A percentile compares a stretch with the other conserved stretches of the same genome.
phyloP scores from a whole-genome alignment of 23 tunicate genomes.

The Styela clava region DNA sequence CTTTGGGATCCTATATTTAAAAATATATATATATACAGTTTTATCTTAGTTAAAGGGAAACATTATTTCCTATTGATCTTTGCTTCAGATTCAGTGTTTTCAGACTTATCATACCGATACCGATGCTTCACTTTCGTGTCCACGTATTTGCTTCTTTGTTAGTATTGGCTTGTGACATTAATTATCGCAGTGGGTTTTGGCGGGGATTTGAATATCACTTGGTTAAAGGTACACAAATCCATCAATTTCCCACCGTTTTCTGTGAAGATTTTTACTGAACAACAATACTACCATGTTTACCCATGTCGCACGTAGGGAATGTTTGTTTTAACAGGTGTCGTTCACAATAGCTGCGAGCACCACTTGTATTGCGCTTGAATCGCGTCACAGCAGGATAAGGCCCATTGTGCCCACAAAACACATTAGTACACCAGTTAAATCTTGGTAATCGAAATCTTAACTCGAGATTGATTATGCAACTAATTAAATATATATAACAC shows the following conservation, averaged over 20 bases:
- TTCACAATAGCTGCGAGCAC: not conserved
- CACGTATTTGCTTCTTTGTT: no score
- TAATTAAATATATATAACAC: no score
- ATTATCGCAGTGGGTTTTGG: not conserved
- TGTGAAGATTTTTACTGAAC: not conserved
- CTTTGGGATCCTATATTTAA: no score
- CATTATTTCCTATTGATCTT: no score
- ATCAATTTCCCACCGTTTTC: not conserved
- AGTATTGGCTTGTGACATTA: no score
- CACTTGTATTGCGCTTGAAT: not conserved
- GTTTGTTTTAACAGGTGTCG: slow-evolving; percentile 29
- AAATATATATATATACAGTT: no score
- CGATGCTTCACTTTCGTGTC: no score
- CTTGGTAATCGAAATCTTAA: not conserved
- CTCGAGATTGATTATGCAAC: no score
- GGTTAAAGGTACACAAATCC: not conserved
- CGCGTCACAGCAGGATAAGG: not conserved
- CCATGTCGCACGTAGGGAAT: not conserved
- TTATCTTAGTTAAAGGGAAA: no score
- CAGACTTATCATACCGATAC: no score
- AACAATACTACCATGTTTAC: not conserved
- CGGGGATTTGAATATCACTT: not conserved
- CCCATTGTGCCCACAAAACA: not conserved
- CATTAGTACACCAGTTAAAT: not conserved
- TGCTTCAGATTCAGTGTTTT: no score